Evolutionary conservation across 2,113 vertebrate species (phyloP).

Genomic region (Myotis brandtii): DNA sequence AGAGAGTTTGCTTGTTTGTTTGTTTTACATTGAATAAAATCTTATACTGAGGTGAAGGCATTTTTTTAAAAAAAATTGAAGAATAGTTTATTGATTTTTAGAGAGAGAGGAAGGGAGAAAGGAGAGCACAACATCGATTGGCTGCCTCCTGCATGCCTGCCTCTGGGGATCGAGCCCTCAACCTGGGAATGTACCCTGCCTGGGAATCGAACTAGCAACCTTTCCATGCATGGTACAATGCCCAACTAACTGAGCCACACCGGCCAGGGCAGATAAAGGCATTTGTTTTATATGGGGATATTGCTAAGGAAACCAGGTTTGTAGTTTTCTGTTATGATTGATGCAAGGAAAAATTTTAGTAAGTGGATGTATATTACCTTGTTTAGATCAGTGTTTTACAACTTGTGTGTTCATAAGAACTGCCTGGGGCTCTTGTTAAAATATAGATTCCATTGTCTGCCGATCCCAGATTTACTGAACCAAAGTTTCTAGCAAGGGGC

Average conservation of each 20-base stretch:
- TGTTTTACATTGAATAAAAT: neutral
- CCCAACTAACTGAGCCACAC: no score
- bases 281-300: neutral
- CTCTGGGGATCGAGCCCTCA: no score
- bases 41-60: neutral
- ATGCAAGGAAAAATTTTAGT: neutral
- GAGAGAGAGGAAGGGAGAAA: no score
- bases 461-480: neutral
- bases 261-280: neutral
- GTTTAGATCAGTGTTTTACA: conserved; percentile 51
- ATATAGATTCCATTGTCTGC: neutral
- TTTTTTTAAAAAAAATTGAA: neutral
- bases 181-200: no score
- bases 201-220: no score
- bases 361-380: neutral
- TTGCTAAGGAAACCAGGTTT: neutral
- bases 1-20: neutral
- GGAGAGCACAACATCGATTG: no score
- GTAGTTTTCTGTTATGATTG: neutral
- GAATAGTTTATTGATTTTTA: no score
- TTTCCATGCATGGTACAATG: no score
- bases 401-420: neutral
- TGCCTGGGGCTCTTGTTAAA: neutral
- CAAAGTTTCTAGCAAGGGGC: neutral
- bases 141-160: no score